Evolutionary conservation across 2,797 vertebrate genomes (phyloP).

Genomic region (Propithecus perrieri): DNA sequence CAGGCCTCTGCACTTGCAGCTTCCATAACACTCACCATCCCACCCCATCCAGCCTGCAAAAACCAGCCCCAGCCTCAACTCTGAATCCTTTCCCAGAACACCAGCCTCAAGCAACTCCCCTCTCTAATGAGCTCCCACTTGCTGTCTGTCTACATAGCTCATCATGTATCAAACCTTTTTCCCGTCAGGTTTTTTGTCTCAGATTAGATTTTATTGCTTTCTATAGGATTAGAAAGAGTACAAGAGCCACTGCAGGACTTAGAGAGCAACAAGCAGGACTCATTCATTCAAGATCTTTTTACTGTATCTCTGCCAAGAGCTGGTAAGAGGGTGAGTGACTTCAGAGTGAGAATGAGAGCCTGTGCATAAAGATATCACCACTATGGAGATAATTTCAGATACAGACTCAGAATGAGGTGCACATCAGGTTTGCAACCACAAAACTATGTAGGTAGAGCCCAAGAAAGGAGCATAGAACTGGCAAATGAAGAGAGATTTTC

Average conservation of each 20-base stretch:
- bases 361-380: neutral
- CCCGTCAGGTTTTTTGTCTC: neutral
- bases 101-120: neutral
- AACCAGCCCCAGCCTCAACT: neutral
- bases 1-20: neutral
- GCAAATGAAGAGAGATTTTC: neutral
- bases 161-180: neutral
- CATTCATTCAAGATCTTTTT: neutral
- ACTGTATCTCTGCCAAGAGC: fast-evolving
- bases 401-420: neutral
- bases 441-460: neutral
- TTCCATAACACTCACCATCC: neutral
- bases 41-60: neutral
- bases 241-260: neutral
- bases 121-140: neutral
- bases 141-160: neutral
- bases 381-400: neutral
- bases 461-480: neutral
- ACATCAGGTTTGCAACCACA: neutral
- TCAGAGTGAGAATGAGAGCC: neutral
- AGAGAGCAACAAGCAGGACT: neutral
- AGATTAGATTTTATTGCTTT: neutral
- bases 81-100: neutral
- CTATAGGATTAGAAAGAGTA: no score
- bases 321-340: neutral